Conservation (phyloP, 2,797 vertebrate species). For the Pygocentrus nattereri region DNA sequence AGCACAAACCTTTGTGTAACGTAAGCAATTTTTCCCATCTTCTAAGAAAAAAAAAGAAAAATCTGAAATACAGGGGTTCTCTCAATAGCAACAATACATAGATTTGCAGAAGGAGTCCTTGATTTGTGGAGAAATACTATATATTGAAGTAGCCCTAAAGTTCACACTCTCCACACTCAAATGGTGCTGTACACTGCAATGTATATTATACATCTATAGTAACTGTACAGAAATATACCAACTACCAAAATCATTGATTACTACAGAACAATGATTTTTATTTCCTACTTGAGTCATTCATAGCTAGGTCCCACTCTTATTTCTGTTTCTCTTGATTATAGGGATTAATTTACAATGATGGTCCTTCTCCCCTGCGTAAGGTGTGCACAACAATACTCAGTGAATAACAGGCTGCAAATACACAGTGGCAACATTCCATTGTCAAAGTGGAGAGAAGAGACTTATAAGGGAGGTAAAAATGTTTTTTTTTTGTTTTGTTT, state of each 20-base stretch:
- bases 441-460: neutral
- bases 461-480: neutral
- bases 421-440: neutral
- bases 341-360: neutral
- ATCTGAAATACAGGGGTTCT: neutral
- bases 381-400: neutral
- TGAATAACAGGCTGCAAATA: neutral
- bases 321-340: neutral
- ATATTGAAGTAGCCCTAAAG: constrained; percentile 20
- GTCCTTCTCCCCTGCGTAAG: neutral
- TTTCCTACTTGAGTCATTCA: neutral
- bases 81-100: neutral
- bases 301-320: neutral
- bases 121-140: neutral
- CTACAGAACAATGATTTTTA: neutral
- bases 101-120: neutral
- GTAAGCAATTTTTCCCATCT: neutral
- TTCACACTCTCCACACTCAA: neutral
- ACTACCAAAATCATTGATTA: neutral
- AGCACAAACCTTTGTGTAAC: neutral
- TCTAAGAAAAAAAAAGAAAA: neutral
- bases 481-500: too few species aligned
- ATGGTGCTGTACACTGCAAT: neutral
- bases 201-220: neutral
- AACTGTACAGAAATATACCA: neutral